Percentiles rank a stretch among this genome's conserved stretches.
Conservation (phyloP, 2,888 invertebrate genomes). For the Mantis religiosa region DNA sequence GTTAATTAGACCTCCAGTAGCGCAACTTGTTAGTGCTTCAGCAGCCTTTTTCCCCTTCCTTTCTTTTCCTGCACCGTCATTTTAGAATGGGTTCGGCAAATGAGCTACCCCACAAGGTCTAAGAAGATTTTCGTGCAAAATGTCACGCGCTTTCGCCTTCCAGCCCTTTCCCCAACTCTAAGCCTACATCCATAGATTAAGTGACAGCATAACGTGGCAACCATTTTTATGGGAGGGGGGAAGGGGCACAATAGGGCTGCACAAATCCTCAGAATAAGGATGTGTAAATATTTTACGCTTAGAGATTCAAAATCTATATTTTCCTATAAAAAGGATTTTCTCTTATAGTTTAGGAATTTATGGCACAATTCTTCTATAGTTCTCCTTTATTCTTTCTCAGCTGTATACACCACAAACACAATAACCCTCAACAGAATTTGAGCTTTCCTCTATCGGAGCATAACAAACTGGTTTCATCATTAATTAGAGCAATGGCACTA, state of each 20-base stretch:
- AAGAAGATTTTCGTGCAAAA: neutral
- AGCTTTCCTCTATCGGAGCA: too few relatives aligned
- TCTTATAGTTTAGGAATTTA: too few relatives aligned
- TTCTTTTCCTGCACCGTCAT: neutral
- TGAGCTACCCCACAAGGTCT: neutral
- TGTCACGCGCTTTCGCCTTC: neutral
- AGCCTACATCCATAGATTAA: neutral
- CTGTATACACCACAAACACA: too few relatives aligned
- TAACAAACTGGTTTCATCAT: too few relatives aligned
- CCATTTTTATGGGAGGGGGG: neutral
- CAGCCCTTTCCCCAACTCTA: neutral
- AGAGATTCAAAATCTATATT: too few relatives aligned
- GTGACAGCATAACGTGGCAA: neutral
- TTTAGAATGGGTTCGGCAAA: neutral
- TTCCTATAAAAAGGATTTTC: too few relatives aligned
- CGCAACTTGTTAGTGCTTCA: neutral
- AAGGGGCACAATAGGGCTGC: neutral
- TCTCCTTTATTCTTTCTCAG: too few relatives aligned
- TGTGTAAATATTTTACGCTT: neutral
- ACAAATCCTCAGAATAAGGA: neutral
- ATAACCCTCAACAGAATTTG: too few relatives aligned
- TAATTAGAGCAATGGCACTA: too few relatives aligned
- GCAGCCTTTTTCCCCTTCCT: neutral
- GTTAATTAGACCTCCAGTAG: neutral
- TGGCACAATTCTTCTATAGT: too few relatives aligned